Conservation (phyloP, 2,797 vertebrate genomes). For the Bradypodion pumilum region DNA sequence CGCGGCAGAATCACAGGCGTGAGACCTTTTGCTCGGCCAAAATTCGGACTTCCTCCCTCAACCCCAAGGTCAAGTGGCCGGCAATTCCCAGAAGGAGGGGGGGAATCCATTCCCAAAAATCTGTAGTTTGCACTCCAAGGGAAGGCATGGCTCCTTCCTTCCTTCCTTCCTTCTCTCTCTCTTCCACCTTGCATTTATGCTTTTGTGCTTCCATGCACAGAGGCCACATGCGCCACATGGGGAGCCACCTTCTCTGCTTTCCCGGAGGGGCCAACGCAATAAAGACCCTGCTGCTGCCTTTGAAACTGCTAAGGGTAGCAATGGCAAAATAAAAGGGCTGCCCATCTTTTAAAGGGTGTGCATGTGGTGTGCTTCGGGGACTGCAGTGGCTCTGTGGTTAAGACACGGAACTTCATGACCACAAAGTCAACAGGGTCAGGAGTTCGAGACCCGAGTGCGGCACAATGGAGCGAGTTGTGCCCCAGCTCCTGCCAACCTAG, state of each 20-base stretch:
- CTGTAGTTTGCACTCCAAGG: rapidly evolving
- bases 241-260: background rate
- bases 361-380: no score
- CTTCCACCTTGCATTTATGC: background rate
- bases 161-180: rapidly evolving
- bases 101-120: no score
- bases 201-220: background rate
- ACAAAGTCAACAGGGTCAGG: no score
- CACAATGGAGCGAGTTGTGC: no score
- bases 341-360: no score
- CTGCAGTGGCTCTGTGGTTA: no score
- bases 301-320: rapidly evolving
- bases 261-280: background rate
- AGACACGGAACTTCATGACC: no score
- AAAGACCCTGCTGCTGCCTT: background rate
- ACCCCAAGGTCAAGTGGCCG: background rate
- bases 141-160: rapidly evolving
- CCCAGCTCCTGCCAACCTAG: no score
- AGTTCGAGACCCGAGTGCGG: no score
- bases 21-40: background rate
- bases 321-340: background rate
- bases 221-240: background rate
- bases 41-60: background rate
- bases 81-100: background rate
- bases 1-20: background rate